A percentile compares a stretch with the other conserved stretches of the same genome.
These are phyloP conservation scores for Rhinophrynus dorsalis DNA, from an alignment of 2,797 vertebrate genomes.

Conservation along the genomic window DNA sequence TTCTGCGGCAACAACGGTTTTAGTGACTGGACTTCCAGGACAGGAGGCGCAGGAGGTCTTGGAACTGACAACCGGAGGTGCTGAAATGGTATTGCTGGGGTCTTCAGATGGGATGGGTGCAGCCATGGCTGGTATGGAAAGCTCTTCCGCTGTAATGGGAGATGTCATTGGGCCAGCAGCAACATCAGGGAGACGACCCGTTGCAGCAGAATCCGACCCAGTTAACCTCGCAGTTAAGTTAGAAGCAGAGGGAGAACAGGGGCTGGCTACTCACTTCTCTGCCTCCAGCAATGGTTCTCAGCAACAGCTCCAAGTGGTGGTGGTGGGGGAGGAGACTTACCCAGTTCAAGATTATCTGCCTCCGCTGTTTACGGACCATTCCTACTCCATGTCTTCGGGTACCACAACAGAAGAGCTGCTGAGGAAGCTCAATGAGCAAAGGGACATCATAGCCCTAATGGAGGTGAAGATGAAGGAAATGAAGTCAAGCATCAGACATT, in stretches of 20 bases:
- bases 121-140: constrained; percentile 21
- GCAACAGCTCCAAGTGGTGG: constrained; percentile 59
- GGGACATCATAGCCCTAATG: constrained; percentile 95
- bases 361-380: constrained; percentile 78
- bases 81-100: constrained; percentile 37
- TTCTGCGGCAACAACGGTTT: constrained; percentile 59
- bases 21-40: constrained; percentile 52
- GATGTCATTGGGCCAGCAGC: not conserved
- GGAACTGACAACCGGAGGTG: constrained; percentile 29
- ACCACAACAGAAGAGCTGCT: constrained; percentile 92
- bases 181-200: not conserved
- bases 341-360: constrained; percentile 54
- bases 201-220: constrained; percentile 73
- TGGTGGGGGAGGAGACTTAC: constrained; percentile 52
- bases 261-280: constrained; percentile 25
- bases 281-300: constrained; percentile 49
- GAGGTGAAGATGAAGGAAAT: constrained; percentile 99
- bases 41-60: constrained; percentile 39
- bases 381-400: constrained; percentile 91
- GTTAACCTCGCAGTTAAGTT: constrained; percentile 79
- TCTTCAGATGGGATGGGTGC: constrained; percentile 9
- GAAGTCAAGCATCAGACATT: constrained; percentile 92
- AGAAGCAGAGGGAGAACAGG: constrained; percentile 57
- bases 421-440: constrained; percentile 92
- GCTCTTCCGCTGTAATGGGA: constrained; percentile 11